phyloP scores from a whole-genome alignment of 2,113 vertebrate genomes.

The Amphilophus citrinellus region DNA sequence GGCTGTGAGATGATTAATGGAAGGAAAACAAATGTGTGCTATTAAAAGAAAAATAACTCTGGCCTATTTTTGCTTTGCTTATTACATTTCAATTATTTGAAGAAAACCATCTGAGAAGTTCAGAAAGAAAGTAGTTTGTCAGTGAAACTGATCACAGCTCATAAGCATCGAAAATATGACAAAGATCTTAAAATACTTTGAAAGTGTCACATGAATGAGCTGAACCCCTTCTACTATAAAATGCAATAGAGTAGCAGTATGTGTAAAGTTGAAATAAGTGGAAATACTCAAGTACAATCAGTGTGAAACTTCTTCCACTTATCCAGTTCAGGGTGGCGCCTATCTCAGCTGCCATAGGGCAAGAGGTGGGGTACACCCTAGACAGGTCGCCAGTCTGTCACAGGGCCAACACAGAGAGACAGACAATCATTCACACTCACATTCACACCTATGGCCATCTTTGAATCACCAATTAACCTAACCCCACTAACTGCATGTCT shows the following conservation, averaged over 20 bases:
- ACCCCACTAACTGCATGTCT: too few relatives aligned
- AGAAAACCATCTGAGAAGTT: not conserved
- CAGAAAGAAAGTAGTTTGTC: not conserved
- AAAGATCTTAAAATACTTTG: rapidly evolving
- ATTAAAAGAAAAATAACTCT: too few relatives aligned
- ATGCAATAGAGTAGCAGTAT: rapidly evolving
- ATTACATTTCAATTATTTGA: not conserved
- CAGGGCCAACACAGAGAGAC: too few relatives aligned
- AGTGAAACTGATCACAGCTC: not conserved
- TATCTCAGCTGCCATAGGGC: too few relatives aligned
- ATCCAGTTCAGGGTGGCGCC: too few relatives aligned
- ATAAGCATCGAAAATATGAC: not conserved
- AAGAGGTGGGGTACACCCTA: too few relatives aligned
- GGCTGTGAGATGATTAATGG: not conserved
- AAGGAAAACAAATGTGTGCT: not conserved
- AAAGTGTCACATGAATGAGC: rapidly evolving
- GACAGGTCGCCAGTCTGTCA: too few relatives aligned
- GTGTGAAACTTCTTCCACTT: too few relatives aligned
- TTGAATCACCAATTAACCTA: too few relatives aligned
- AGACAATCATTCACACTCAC: too few relatives aligned
- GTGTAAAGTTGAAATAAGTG: rapidly evolving
- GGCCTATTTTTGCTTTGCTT: not conserved
- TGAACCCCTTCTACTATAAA: not conserved
- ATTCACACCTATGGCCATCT: too few relatives aligned
- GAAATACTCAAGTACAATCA: not conserved